These are phyloP conservation scores for Drosophila sturtevanti DNA, from an alignment of 1,140 invertebrate species.

Conservation along the genomic window DNA sequence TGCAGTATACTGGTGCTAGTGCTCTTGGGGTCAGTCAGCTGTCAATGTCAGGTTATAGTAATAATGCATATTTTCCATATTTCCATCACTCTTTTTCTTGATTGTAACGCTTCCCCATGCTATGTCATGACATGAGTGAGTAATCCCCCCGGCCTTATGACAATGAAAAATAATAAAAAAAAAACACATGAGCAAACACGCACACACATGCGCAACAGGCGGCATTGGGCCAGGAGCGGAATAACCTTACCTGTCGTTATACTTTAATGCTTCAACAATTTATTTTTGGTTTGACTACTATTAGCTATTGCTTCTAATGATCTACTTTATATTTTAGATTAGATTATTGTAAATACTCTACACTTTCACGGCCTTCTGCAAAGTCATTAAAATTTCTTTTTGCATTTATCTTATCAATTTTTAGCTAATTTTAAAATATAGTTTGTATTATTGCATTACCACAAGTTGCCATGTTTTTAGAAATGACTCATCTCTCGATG, in stretches of 20 bases:
- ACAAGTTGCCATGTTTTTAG: neutral
- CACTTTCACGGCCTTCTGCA: neutral
- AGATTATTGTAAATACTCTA: too few relatives aligned
- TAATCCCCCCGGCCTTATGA: constrained; percentile 44
- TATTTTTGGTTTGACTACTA: too few relatives aligned
- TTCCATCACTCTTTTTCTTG: constrained; percentile 1
- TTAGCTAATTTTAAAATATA: neutral
- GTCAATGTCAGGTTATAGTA: constrained; percentile 46
- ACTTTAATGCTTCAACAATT: too few relatives aligned
- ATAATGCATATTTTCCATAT: constrained; percentile 14
- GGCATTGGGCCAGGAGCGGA: constrained; percentile 3
- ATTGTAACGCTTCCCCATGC: neutral
- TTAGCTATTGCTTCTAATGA: too few relatives aligned
- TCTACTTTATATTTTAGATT: too few relatives aligned
- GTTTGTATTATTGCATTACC: neutral
- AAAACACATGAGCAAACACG: constrained; percentile 56
- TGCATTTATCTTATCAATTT: neutral
- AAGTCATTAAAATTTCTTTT: too few relatives aligned
- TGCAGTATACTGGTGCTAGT: constrained; percentile 14
- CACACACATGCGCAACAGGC: constrained; percentile 23
- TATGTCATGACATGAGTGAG: constrained; percentile 58
- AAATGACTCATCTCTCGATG: neutral
- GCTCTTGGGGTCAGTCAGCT: constrained; percentile 44
- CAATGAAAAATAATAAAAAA: constrained; percentile 51
- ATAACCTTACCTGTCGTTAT: neutral